phyloP scores from a whole-genome alignment of 2,888 invertebrate species.

The Operophtera brumata region DNA sequence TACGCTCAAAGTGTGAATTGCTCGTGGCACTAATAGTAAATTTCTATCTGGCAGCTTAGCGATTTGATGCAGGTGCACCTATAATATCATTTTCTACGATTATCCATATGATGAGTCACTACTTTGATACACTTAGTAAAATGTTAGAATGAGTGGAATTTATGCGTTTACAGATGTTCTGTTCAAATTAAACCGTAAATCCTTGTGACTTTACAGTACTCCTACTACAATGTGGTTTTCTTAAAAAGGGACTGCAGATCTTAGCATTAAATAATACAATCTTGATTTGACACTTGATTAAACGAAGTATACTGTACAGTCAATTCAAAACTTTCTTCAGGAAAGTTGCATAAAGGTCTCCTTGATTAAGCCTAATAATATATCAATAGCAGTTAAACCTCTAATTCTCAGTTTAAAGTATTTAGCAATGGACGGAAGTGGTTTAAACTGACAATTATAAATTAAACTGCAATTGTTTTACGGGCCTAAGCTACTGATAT shows the following conservation, averaged over 20 bases:
- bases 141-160: neutral
- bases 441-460: too few species aligned
- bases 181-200: neutral
- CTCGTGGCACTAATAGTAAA: slow-evolving; percentile 10
- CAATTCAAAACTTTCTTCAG: too few species aligned
- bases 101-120: slow-evolving; percentile 29
- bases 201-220: too few species aligned
- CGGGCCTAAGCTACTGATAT: too few species aligned
- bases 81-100: slow-evolving; percentile 41
- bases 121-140: slow-evolving; percentile 13
- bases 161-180: neutral
- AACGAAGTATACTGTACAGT: neutral
- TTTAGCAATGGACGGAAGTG: too few species aligned
- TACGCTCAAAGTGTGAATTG: neutral
- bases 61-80: slow-evolving; percentile 46
- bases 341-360: too few species aligned
- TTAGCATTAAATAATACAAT: slow-evolving; percentile 8
- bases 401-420: too few species aligned
- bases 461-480: too few species aligned
- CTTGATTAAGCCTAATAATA: too few species aligned
- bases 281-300: slow-evolving; percentile 5
- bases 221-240: neutral
- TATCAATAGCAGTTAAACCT: too few species aligned
- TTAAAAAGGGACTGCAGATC: neutral
- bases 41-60: slow-evolving; percentile 29